A percentile compares a stretch with the other conserved stretches of the same genome.
phyloP scores from a whole-genome alignment of 2,797 vertebrate genomes.

The Chelon auratus region DNA sequence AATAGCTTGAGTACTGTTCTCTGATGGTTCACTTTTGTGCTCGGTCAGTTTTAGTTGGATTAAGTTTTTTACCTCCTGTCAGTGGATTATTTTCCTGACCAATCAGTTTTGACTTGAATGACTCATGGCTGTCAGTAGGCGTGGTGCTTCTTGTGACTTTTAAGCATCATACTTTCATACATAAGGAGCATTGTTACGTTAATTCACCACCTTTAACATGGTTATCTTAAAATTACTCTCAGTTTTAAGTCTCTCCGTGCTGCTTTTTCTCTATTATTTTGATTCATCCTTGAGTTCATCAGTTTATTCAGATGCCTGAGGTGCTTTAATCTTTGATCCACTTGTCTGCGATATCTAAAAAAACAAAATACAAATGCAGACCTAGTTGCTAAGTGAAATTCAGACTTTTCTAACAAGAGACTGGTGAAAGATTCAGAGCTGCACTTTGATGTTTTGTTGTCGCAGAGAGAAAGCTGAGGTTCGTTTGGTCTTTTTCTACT shows the following conservation, averaged over 20 bases:
- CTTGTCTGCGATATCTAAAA: too few relatives aligned
- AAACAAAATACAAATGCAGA: too few relatives aligned
- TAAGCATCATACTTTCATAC: neutral
- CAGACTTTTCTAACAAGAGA: too few relatives aligned
- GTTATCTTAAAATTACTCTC: neutral
- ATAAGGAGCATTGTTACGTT: neutral
- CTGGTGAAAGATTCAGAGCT: too few relatives aligned
- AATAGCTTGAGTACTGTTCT: neutral
- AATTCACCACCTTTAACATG: neutral
- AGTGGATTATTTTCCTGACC: slow-evolving; percentile 53
- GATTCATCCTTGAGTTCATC: neutral
- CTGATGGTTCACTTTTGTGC: slow-evolving; percentile 5
- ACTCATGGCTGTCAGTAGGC: slow-evolving; percentile 44
- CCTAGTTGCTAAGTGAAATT: too few relatives aligned
- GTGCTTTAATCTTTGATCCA: neutral
- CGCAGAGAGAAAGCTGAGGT: too few relatives aligned
- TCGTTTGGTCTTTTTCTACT: too few relatives aligned
- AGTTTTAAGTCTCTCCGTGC: neutral
- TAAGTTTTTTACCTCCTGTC: slow-evolving; percentile 36
- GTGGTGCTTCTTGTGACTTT: slow-evolving; percentile 32
- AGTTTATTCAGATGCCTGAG: neutral
- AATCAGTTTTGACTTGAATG: slow-evolving; percentile 62
- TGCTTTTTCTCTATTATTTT: neutral
- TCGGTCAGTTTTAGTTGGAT: neutral
- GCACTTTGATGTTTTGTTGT: too few relatives aligned